Base-by-base conservation (phyloP, 2,113 vertebrate species). In the Chlamydotis undulata region DNA sequence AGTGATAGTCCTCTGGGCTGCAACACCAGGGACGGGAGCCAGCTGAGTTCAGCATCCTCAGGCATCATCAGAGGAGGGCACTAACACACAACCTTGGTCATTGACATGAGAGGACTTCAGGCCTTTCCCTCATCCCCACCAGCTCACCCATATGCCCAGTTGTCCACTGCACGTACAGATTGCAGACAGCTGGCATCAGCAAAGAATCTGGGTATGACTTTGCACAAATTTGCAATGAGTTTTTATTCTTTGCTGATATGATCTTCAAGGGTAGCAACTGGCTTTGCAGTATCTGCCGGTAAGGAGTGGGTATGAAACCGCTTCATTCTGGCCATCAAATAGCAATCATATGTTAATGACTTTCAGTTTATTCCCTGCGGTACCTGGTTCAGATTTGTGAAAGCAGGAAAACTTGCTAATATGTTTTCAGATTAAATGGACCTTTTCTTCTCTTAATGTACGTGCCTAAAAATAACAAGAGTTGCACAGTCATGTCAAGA, bases 341-440 rank as follows among this genome's bases (percentile, higher is more conserved):
- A 88, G 82, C 82, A 91, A 94, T 92, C 63, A 56, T 15, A 50
- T 4, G 19, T 53, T 92, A 95, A 96, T 1, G 33, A 52, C 85
- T 88, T 97, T 60, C 60, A 67, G n/a, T 31, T 90, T 68, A 90
- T 74, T 93, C 79, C 90, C 93, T 59, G 28, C 0, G 0, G 82
- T 93, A 94, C 79, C 33, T 39, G 71, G n/a, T 65, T 92, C 87
- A 83, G 79, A 94, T 90, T 37, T 88, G 82, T 81, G 64, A 90
- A 88, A 94, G 50, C 75, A 80, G 43, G 55, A 94, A 94, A 65
- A 61, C 55, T 94, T 77, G 61, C 78, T 97, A 96, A 94, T 91
- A 87, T 80, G 90, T 96, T 94, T 96, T 96, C 75, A 67, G 50
- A 95, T 95, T 94, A 95, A 96, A 97, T 96, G 59, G 70, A 59